Evolutionary conservation across 1,140 invertebrate species (phyloP), one percentile per base, ranked within the genome.

Genomic region (Mactra quadrangularis): DNA sequence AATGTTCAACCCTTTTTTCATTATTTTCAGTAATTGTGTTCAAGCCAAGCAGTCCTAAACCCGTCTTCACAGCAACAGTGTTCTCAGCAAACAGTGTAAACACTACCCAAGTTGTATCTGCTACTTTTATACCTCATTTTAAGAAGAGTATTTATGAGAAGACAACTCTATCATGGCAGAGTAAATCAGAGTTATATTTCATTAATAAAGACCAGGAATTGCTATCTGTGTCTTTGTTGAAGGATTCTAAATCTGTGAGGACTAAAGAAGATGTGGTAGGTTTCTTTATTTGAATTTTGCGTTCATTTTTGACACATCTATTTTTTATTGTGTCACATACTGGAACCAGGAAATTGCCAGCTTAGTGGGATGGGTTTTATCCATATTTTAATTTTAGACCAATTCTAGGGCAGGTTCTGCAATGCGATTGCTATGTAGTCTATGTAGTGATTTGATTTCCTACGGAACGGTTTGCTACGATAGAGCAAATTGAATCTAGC

Each of bases 121-220:
- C 75, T 38, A 29, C 31, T 13, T 72, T 71, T 45, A 55, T 72
- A 59, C 66, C 83, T 79, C 83, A 79, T 64, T 22, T 15, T 31
- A 75, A 79, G 47, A 74, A 78, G 66, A 72, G 70, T 38, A 31
- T 27, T 15, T 78, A 74, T 55, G 47, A 60, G 47, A 45, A 50
- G 33, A 84, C 75, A 60, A 62, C 74, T 53, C 76, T 77, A 27
- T 64, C 76, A 35, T 82, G 78, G 78, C 83, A 78, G 47, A 25
- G 19, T 4, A 33, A 79, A 11, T 78, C 76, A 64, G 66, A 82
- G 66, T 82, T 82, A 45, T 82, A 71, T 45, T 82, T 82, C 68
- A 60, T 82, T 50, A 82, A 71, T 22, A 62, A 47, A 25, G 55
- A 72, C 17, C 78, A 82, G 62, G 78, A 82, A 47, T 53, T 82